Percentiles rank a stretch among this genome's conserved stretches.
Evolutionary conservation across 2,113 vertebrate genomes (phyloP).

Genomic region (Sisor rabdophorus): DNA sequence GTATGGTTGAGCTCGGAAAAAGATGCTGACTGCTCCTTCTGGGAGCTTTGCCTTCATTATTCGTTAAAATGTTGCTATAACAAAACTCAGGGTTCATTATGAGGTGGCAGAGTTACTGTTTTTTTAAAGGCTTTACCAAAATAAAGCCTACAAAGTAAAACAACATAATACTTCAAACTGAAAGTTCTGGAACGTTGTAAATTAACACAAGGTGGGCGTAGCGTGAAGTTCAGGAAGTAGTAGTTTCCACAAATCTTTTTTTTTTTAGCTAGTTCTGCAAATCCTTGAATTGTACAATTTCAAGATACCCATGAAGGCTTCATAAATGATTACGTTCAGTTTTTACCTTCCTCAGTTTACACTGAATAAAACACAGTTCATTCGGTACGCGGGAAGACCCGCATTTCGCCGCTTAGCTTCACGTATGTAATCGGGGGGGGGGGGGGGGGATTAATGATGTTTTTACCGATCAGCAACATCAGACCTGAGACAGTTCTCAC

Average conservation of each 20-base stretch:
- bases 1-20: background rate
- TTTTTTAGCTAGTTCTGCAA: background rate
- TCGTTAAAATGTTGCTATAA: background rate
- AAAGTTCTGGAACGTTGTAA: background rate
- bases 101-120: background rate
- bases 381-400: too few species aligned
- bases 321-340: too few species aligned
- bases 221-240: background rate
- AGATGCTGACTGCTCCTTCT: background rate
- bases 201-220: too few species aligned
- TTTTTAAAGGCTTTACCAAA: background rate
- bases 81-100: background rate
- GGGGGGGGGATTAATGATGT: too few species aligned
- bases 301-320: background rate
- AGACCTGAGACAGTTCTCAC: too few species aligned
- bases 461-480: too few species aligned
- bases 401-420: too few species aligned
- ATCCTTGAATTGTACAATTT: background rate
- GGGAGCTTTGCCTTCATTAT: background rate
- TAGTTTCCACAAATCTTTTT: background rate
- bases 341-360: too few species aligned
- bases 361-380: too few species aligned
- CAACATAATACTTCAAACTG: background rate
- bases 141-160: background rate
- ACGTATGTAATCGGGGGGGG: too few species aligned